Evolutionary conservation across 64 coral and sea anemone species (phyloP).

Genomic region (Stichodactyla mertensii): DNA sequence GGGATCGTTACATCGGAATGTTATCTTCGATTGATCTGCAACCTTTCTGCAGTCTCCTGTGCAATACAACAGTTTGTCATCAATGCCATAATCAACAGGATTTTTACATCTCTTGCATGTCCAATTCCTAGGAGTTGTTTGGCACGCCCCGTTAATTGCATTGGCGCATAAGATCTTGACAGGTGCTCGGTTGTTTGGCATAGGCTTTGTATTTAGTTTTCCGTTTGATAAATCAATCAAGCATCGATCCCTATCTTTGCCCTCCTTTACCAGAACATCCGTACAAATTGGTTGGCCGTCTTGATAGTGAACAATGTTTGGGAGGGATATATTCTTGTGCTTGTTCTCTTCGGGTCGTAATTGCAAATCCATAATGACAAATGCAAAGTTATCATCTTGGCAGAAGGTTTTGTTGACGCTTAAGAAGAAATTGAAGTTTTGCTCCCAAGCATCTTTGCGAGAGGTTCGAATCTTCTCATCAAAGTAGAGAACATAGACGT

Average conservation of each 20-base stretch:
- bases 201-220: neutral
- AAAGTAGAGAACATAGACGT: neutral
- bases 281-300: neutral
- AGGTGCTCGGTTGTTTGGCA: conserved; percentile 2
- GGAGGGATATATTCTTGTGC: neutral
- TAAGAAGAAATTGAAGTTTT: conserved; percentile 2
- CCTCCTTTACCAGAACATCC: neutral
- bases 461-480: neutral
- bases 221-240: neutral
- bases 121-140: neutral
- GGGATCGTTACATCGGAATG: conserved; percentile 16
- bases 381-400: neutral
- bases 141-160: neutral
- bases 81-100: neutral
- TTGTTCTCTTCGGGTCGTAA: neutral
- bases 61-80: neutral
- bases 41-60: neutral
- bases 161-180: conserved; percentile 21
- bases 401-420: neutral
- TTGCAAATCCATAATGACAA: neutral
- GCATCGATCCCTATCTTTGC: conserved; percentile 1
- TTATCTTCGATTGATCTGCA: neutral
- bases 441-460: neutral
- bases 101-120: conserved; percentile 17
- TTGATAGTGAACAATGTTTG: conserved; percentile 5